phyloP scores from a whole-genome alignment of 2,888 invertebrate genomes.

The Liodrosophila aerea region DNA sequence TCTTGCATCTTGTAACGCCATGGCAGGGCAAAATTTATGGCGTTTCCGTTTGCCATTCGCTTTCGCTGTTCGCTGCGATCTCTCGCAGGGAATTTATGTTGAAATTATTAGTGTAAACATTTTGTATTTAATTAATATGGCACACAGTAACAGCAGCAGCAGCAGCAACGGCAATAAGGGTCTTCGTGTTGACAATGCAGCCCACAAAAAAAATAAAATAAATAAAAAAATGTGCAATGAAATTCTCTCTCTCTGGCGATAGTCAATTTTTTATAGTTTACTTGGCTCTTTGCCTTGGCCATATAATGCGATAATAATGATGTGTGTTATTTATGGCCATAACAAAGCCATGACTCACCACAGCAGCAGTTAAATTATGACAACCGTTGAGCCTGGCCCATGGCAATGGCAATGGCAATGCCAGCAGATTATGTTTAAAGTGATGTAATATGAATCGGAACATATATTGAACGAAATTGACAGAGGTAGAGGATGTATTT shows the following conservation, averaged over 20 bases:
- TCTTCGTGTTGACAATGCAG: conserved; percentile 37
- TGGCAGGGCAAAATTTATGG: conserved; percentile 60
- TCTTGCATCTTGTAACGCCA: conserved; percentile 40
- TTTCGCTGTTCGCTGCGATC: conserved; percentile 11
- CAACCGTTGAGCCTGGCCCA: neutral
- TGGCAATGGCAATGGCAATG: too few species aligned
- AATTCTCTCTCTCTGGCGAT: conserved; percentile 39
- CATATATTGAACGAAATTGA: too few species aligned
- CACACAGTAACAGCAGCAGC: conserved; percentile 26
- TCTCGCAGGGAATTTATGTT: conserved; percentile 59
- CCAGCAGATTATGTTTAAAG: too few species aligned
- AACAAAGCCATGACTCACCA: neutral
- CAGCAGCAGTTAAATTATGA: neutral
- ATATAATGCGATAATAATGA: conserved; percentile 71
- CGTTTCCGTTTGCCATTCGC: conserved; percentile 51
- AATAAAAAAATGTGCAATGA: too few species aligned
- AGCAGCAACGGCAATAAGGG: conserved; percentile 9
- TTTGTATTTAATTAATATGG: conserved; percentile 79
- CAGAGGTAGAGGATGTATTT: too few species aligned
- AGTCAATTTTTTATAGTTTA: conserved; percentile 53
- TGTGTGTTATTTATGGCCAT: conserved; percentile 48
- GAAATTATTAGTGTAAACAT: conserved; percentile 79
- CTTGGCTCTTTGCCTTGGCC: conserved; percentile 22
- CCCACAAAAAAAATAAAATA: conserved; percentile 40
- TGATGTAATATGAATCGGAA: too few species aligned